Conservation (phyloP, 2,797 vertebrate genomes). For the Poecilia wingei region DNA sequence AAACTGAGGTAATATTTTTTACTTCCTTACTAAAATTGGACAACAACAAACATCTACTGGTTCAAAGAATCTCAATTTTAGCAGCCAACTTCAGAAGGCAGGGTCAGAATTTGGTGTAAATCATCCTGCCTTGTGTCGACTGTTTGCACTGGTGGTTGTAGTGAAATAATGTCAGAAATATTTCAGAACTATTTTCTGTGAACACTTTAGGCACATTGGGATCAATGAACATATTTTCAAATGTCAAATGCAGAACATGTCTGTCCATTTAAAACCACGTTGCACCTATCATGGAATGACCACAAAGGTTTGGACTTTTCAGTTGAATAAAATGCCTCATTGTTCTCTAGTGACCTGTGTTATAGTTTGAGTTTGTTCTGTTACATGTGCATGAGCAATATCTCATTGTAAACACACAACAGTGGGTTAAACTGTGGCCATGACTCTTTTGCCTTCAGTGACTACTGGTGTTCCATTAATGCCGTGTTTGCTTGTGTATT, state of each 20-base stretch:
- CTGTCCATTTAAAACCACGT: neutral
- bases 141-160: neutral
- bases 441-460: constrained; percentile 3
- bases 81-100: neutral
- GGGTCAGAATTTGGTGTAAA: neutral
- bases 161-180: neutral
- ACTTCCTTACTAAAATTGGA: neutral
- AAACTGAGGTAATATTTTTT: neutral
- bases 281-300: neutral
- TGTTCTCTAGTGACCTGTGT: neutral
- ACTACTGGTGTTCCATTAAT: constrained; percentile 25
- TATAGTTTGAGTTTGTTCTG: neutral
- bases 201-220: neutral
- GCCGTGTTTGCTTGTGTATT: constrained; percentile 1
- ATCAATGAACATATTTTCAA: neutral
- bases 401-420: constrained; percentile 13
- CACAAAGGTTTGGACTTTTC: neutral
- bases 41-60: neutral
- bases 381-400: neutral
- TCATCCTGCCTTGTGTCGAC: neutral
- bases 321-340: neutral
- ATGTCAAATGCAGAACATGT: neutral
- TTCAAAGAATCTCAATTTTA: neutral
- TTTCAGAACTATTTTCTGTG: neutral
- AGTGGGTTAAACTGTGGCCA: neutral